Percentiles rank a stretch among this genome's conserved stretches.
Evolutionary conservation across 2,888 invertebrate genomes (phyloP).

Genomic region (Bimastos eiseni): DNA sequence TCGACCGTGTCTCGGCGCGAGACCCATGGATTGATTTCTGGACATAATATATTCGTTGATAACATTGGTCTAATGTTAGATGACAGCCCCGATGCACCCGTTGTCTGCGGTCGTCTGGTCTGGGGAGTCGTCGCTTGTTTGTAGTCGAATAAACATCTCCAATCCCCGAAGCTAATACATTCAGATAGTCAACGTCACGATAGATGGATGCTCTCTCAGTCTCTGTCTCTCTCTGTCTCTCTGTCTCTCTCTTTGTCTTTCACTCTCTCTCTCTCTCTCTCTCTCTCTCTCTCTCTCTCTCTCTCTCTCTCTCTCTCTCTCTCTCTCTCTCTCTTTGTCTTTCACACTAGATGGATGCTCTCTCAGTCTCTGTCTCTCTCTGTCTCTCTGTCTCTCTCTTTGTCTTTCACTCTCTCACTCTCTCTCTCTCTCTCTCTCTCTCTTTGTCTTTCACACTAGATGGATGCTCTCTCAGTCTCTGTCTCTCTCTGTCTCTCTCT

Average conservation of each 20-base stretch:
- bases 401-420: not conserved
- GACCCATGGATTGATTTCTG: not conserved
- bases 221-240: not conserved
- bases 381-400: not conserved
- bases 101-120: not conserved
- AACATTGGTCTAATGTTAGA: conserved; percentile 5
- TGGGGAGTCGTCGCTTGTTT: not conserved
- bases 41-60: not conserved
- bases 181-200: not conserved
- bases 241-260: not conserved
- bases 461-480: not conserved
- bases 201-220: not conserved
- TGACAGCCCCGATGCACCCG: not conserved
- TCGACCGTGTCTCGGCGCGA: not conserved
- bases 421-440: not conserved
- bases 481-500: conserved; percentile 25
- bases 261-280: not conserved
- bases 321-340: not conserved
- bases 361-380: not conserved
- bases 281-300: not conserved
- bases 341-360: no score
- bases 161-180: conserved; percentile 13
- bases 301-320: not conserved
- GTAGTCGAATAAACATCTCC: not conserved
- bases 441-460: no score